A percentile compares a stretch with the other conserved stretches of the same genome.
phyloP scores from a whole-genome alignment of 2,113 vertebrate genomes.

The Alethe castanea region DNA sequence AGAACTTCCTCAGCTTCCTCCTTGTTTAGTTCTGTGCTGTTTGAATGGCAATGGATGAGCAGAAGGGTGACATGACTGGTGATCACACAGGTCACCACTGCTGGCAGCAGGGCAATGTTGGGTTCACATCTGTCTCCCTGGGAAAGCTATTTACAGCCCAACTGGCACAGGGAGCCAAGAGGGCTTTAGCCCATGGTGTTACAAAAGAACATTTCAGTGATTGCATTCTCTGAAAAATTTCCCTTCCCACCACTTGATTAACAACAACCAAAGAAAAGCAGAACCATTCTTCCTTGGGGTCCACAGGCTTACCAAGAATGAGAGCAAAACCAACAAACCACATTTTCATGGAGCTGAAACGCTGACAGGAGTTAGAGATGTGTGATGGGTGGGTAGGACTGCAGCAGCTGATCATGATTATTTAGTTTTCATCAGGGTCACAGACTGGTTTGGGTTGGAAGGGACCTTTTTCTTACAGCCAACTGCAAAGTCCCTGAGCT shows the following conservation, averaged over 20 bases:
- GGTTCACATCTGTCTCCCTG: background rate
- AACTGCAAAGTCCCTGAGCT: too few species aligned
- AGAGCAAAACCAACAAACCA: background rate
- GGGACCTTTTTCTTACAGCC: too few species aligned
- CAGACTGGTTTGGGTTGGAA: background rate
- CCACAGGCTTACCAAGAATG: background rate
- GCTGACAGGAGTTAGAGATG: background rate
- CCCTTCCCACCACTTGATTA: background rate
- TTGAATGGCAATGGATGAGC: background rate
- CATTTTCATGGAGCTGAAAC: background rate
- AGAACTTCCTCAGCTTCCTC: background rate
- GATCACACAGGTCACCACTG: background rate
- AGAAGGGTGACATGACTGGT: background rate
- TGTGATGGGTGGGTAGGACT: background rate
- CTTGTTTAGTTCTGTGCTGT: background rate
- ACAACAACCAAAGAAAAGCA: accelerated
- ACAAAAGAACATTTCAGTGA: background rate
- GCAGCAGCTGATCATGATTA: background rate
- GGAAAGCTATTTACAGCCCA: background rate
- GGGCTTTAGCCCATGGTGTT: background rate
- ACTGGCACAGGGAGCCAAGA: background rate
- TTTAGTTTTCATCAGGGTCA: background rate
- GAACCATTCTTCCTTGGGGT: background rate
- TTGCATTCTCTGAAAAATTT: background rate
- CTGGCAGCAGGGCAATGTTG: background rate